Base-by-base conservation (phyloP, 2,113 vertebrate genomes). In the Nothobranchius kuhntae region DNA sequence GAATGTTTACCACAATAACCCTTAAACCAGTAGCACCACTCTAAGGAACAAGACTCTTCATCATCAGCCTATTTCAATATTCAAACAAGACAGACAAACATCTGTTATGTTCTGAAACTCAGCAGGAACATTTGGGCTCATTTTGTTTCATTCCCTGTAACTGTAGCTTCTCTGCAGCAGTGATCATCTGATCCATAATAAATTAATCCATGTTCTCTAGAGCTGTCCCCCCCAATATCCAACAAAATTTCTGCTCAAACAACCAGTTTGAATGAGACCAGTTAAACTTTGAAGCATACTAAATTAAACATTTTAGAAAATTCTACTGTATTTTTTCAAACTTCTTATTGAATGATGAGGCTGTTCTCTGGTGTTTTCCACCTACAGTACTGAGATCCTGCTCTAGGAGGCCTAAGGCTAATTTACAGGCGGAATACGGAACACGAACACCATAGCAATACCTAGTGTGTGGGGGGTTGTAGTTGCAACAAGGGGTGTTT, bases 81-180 rank as follows among this genome's bases (percentile, higher is more conserved):
- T 7, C 2, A 75, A 78, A 71, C 61, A 30, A 69, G 59, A 50
- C 53, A 35, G 61, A 69, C 45, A 60, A 77, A 76, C 66, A 86
- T 83, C 78, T 75, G 81, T 56, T 61, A 24, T 74, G 71, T 78
- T 77, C 77, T 74, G 75, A 47, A 68, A 71, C 73, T 68, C 73
- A 85, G 63, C 72, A 72, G 61, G 78, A 59, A 30, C 68, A 73
- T 80, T 81, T 58, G 51, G 73, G 80, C 55, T 87, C 68, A 78
- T 66, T 15, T 88, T 14, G 35, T 53, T 51, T 83, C 56, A 85
- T 77, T 75, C 68, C 57, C 65, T 73, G 68, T 77, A 63, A 62
- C 44, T 46, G 68, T 47, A 61, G 64, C 69, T 54, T 48, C 63
- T 68, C 44, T 9, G 26, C 65, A 55, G 64, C 64, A 15, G 70